These are phyloP conservation scores for Drosophila tristis DNA, from an alignment of 1,140 invertebrate species.

Conservation along the genomic window DNA sequence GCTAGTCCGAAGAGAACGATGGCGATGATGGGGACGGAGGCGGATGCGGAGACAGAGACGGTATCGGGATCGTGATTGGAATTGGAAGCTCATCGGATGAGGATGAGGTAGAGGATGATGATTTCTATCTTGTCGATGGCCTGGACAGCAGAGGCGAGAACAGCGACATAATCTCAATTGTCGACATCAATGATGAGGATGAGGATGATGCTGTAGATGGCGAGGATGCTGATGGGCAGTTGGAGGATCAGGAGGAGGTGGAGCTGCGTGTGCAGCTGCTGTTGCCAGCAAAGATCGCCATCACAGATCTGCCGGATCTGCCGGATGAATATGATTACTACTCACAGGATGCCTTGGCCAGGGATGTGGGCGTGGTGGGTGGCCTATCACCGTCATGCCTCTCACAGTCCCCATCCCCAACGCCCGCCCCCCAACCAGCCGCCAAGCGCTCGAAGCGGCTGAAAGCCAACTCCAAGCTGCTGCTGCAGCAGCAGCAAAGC, in stretches of 20 bases:
- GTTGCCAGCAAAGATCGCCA: conserved; percentile 3
- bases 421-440: conserved; percentile 9
- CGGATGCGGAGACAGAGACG: neutral
- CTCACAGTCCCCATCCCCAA: neutral
- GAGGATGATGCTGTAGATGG: neutral
- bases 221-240: conserved; percentile 24
- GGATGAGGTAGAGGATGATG: conserved; percentile 16
- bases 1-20: conserved; percentile 71
- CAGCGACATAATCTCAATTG: conserved; percentile 69
- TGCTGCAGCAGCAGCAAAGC: conserved; percentile 40
- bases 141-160: conserved; percentile 1
- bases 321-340: conserved; percentile 43
- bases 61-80: no score
- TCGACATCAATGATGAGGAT: conserved; percentile 65
- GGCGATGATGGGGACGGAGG: conserved; percentile 23
- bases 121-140: no score
- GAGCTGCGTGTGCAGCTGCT: conserved; percentile 10
- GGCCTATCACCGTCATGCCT: conserved; percentile 30
- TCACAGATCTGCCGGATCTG: conserved; percentile 36
- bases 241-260: conserved; percentile 5
- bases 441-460: conserved; percentile 48
- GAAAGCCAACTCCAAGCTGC: conserved; percentile 52
- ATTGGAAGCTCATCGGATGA: conserved; percentile 4
- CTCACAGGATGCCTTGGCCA: conserved; percentile 72
- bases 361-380: conserved; percentile 68